Evolutionary conservation across 2,113 vertebrate species (phyloP).

Genomic region (Chunga burmeisteri): DNA sequence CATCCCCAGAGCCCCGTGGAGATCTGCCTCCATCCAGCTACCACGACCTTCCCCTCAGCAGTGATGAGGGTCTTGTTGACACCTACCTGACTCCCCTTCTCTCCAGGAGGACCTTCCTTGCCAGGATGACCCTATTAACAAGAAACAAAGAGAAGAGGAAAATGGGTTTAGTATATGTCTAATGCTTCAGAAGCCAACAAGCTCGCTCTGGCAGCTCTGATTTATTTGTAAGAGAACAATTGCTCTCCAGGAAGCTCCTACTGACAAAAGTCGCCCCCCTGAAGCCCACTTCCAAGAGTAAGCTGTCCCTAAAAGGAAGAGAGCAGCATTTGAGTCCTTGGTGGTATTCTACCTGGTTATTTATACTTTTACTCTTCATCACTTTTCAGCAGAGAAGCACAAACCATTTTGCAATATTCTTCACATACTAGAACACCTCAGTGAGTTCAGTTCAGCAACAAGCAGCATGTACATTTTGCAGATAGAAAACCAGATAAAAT

Average conservation of each 20-base stretch:
- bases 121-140: constrained; percentile 90
- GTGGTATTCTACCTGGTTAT: not conserved
- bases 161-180: not conserved
- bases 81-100: constrained; percentile 90
- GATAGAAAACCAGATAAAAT: not conserved
- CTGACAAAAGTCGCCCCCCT: not conserved
- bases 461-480: not conserved
- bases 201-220: not conserved
- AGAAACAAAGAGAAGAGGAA: not conserved
- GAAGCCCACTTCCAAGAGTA: not conserved
- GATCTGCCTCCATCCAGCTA: not conserved
- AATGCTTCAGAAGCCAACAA: not conserved
- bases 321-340: not conserved
- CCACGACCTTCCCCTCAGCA: rapidly evolving
- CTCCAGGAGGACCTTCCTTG: constrained; percentile 93
- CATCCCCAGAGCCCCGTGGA: rapidly evolving
- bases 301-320: not conserved
- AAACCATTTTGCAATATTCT: not conserved
- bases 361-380: not conserved
- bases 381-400: not conserved
- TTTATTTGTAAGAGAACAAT: not conserved
- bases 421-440: not conserved
- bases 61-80: not conserved
- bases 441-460: not conserved
- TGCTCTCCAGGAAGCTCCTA: not conserved